Base-by-base conservation (phyloP, 2,888 invertebrate genomes). In the Chymomyza procnemis region DNA sequence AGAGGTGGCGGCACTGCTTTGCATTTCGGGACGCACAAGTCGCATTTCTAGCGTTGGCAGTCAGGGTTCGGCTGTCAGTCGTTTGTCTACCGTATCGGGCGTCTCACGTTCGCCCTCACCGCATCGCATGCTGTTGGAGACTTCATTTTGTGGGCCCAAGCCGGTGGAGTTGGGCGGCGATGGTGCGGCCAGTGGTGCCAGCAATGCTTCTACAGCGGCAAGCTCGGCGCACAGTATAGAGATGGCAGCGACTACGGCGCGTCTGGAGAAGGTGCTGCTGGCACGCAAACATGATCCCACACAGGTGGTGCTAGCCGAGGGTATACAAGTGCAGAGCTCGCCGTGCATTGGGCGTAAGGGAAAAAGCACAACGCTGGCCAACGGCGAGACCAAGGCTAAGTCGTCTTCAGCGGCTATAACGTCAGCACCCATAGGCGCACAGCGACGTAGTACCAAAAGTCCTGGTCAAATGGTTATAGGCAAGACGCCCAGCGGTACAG, bases 71-170 rank as follows among this genome's bases (percentile, higher is more conserved):
- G 93, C 93, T 16, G 92, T 92, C 4, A 93, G 93, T 77, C 92
- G 92, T 69, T 87, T 93, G 56, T 93, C 93, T 1, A 92, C 92
- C 19, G 90, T 92, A 55, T 93, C 93, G 1, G 93, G 92, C 1
- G 80, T 91, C 0, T 94, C 94, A 4, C 93, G 96, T 71, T 95
- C 95, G 34, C 96, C 97, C 2, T 97, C 97, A 14, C 97, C 97
- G n/a, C 97, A 97, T 92, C 95, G 95, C 90, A 96, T 96, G 94
- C 92, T 97, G 64, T 92, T 97, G 67, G 97, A 97, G 91, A 97
- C 97, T 0, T 97, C 97, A 0, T 97, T 97, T 90, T 97, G 97
- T 90, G 97, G 97, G 1, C 95, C 94, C 60, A 96, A 96, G 87
- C 95, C 96, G 0, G 91, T 93, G 69, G 89, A 93, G 91, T 59